A percentile compares a stretch with the other conserved stretches of the same genome.
Evolutionary conservation across 2,113 vertebrate species (phyloP).

Genomic region (Opisthocomus hoazin): DNA sequence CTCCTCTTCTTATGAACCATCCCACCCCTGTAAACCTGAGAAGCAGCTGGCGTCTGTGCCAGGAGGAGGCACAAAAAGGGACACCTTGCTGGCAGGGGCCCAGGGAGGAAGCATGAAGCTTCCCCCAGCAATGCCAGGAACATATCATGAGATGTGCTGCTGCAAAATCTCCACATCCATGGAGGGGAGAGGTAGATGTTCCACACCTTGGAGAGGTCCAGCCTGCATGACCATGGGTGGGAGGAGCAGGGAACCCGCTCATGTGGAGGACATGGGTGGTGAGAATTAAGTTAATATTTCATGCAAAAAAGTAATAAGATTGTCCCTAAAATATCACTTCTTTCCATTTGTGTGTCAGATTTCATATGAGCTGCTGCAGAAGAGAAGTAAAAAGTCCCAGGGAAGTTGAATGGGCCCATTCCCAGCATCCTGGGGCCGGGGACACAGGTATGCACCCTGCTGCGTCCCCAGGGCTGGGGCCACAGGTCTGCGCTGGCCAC

Average conservation of each 20-base stretch:
- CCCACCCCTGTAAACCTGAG: neutral
- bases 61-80: neutral
- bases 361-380: neutral
- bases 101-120: neutral
- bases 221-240: neutral
- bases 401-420: accelerated
- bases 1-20: neutral
- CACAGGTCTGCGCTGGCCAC: accelerated
- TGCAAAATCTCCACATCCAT: accelerated
- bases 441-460: accelerated
- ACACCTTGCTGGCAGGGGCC: neutral
- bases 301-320: neutral
- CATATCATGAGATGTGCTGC: neutral
- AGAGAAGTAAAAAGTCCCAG: too few species aligned
- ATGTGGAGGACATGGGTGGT: accelerated
- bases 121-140: neutral
- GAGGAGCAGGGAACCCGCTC: neutral
- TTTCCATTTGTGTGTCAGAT: accelerated
- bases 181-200: neutral
- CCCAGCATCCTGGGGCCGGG: too few species aligned
- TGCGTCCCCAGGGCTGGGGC: neutral
- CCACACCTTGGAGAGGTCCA: neutral
- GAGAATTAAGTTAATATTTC: neutral
- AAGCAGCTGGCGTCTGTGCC: neutral
- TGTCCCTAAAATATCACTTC: neutral